Conservation (phyloP, 2,888 invertebrate species). For the Nowickia ferox region DNA sequence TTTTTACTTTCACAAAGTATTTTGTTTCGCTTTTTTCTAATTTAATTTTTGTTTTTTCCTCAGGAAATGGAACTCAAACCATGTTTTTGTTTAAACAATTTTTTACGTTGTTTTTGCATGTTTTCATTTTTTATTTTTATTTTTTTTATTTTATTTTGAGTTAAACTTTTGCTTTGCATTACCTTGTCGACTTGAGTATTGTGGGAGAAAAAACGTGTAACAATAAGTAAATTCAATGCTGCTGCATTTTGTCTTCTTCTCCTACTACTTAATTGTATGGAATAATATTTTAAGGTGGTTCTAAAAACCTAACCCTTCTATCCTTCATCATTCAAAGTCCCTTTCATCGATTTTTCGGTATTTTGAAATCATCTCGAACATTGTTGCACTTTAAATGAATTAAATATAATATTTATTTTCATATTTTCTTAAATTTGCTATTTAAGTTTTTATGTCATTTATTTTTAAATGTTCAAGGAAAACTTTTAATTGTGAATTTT, state of each 20-base stretch:
- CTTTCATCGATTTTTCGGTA: slow-evolving; percentile 18
- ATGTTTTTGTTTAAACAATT: slow-evolving; percentile 40
- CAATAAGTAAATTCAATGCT: slow-evolving; percentile 27
- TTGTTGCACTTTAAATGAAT: slow-evolving; percentile 51
- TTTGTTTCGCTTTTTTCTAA: slow-evolving; percentile 41
- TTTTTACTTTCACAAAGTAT: not conserved
- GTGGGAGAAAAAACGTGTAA: slow-evolving; percentile 28
- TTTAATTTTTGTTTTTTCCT: slow-evolving; percentile 23
- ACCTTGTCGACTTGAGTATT: slow-evolving; percentile 13
- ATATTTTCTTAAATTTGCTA: not conserved
- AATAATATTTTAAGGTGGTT: slow-evolving; percentile 9
- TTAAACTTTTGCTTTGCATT: slow-evolving; percentile 55
- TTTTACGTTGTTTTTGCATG: slow-evolving; percentile 75
- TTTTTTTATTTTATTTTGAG: slow-evolving; percentile 69
- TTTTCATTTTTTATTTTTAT: slow-evolving; percentile 22
- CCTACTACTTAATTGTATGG: not conserved
- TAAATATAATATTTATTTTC: not conserved
- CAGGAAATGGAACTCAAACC: not conserved
- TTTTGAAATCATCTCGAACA: slow-evolving; percentile 46
- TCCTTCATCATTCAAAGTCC: slow-evolving; percentile 22
- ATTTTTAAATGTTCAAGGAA: not conserved
- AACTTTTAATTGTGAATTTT: not conserved
- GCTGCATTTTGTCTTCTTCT: slow-evolving; percentile 64
- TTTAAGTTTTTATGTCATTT: not conserved
- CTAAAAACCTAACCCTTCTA: not conserved